Conservation (phyloP, 2,113 vertebrate species). For the Xerus inauris region DNA sequence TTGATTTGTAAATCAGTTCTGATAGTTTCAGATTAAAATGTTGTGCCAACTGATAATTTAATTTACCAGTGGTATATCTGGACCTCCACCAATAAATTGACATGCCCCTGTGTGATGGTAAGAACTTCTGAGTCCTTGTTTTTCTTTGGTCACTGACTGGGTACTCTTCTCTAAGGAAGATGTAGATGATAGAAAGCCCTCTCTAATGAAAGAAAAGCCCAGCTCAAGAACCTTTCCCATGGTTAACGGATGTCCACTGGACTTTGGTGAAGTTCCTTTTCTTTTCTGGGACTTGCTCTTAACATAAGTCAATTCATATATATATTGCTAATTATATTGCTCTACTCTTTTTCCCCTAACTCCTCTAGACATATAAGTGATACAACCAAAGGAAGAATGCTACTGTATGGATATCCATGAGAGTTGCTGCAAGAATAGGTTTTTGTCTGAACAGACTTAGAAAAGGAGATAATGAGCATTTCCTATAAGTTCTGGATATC, state of each 20-base stretch:
- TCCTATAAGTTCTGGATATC: background rate
- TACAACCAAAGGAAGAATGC: background rate
- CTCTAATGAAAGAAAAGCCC: background rate
- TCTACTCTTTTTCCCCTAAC: background rate
- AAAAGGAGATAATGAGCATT: background rate
- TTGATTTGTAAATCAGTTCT: background rate
- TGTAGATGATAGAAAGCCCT: slow-evolving; percentile 25
- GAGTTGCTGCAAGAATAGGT: background rate
- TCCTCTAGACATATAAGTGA: background rate
- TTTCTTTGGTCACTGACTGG: background rate
- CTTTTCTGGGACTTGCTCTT: background rate
- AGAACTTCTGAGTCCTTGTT: background rate
- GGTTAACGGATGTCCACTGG: background rate
- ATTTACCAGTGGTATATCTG: background rate
- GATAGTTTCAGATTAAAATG: slow-evolving; percentile 33
- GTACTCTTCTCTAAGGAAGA: background rate
- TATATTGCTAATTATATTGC: background rate
- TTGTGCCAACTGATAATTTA: background rate
- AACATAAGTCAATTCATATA: background rate
- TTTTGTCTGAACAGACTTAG: background rate
- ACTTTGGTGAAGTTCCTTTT: background rate
- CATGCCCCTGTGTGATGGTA: background rate
- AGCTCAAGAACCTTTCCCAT: background rate
- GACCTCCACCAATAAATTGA: background rate
- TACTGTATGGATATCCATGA: too few species aligned